phyloP scores from a whole-genome alignment of 2,888 invertebrate genomes.

The Zonitis immaculata region DNA sequence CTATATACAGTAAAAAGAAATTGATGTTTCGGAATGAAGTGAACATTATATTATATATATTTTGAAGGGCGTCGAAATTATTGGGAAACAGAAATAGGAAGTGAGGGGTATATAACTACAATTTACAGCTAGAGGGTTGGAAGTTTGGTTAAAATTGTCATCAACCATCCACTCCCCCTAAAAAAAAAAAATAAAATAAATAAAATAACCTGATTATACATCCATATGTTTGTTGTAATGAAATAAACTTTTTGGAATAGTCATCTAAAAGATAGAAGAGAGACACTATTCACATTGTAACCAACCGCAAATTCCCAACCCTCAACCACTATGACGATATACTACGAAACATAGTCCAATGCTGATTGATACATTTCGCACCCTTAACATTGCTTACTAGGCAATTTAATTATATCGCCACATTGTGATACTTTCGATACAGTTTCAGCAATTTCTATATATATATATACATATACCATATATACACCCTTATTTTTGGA shows the following conservation, averaged over 20 bases:
- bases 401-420: slow-evolving; percentile 4
- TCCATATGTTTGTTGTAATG: neutral
- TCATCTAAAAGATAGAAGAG: neutral
- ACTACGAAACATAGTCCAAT: neutral
- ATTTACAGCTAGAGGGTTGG: slow-evolving; percentile 8
- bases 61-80: slow-evolving; percentile 33
- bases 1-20: slow-evolving; percentile 38
- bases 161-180: neutral
- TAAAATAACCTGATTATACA: neutral
- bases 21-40: slow-evolving; percentile 48
- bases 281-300: neutral
- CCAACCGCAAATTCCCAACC: neutral
- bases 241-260: neutral
- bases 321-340: neutral
- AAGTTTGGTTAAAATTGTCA: neutral
- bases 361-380: slow-evolving; percentile 8
- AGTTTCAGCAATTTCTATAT: neutral
- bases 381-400: slow-evolving; percentile 6
- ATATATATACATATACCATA: too few relatives aligned
- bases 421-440: slow-evolving; percentile 1
- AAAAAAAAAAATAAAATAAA: neutral
- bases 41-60: slow-evolving; percentile 42
- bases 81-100: slow-evolving; percentile 31
- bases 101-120: slow-evolving; percentile 26
- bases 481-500: too few relatives aligned